phyloP scores from a whole-genome alignment of 1,140 invertebrate species.

The Venustaconcha ellipsiformis region DNA sequence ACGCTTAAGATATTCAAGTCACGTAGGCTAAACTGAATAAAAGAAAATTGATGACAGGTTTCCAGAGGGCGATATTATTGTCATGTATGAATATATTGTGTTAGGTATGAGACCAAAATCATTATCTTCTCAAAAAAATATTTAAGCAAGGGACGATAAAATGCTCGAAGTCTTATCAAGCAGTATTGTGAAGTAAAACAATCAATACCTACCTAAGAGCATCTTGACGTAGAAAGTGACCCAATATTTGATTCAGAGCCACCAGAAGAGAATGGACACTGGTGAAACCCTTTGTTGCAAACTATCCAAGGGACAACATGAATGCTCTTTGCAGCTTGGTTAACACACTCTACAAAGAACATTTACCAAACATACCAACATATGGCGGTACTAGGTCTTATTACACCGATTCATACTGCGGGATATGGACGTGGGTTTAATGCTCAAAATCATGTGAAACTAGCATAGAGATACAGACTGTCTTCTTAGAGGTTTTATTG shows the following conservation, averaged over 20 bases:
- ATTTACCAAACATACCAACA: neutral
- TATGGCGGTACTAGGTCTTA: neutral
- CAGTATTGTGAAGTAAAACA: neutral
- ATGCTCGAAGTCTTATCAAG: neutral
- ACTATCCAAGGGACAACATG: slow-evolving; percentile 8
- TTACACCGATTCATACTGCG: slow-evolving; percentile 1
- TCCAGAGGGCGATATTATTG: neutral
- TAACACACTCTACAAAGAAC: neutral
- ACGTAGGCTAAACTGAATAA: no score
- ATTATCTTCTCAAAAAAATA: neutral
- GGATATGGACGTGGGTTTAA: slow-evolving; percentile 4
- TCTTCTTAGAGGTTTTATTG: slow-evolving; percentile 10
- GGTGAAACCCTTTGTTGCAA: neutral
- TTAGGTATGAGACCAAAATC: neutral
- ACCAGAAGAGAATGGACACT: slow-evolving; percentile 1
- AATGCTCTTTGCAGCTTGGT: neutral
- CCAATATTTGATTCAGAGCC: neutral
- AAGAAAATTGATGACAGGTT: neutral
- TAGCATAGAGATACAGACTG: slow-evolving; percentile 1
- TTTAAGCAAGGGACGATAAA: neutral
- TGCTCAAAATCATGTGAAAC: neutral
- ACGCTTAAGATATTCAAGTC: no score
- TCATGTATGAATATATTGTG: neutral
- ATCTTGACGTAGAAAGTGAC: neutral
- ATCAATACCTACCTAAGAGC: neutral